A percentile compares a stretch with the other conserved stretches of the same genome.
Evolutionary conservation across 64 coral and sea anemone species (phyloP).

Genomic region (Stichodactyla mertensii): DNA sequence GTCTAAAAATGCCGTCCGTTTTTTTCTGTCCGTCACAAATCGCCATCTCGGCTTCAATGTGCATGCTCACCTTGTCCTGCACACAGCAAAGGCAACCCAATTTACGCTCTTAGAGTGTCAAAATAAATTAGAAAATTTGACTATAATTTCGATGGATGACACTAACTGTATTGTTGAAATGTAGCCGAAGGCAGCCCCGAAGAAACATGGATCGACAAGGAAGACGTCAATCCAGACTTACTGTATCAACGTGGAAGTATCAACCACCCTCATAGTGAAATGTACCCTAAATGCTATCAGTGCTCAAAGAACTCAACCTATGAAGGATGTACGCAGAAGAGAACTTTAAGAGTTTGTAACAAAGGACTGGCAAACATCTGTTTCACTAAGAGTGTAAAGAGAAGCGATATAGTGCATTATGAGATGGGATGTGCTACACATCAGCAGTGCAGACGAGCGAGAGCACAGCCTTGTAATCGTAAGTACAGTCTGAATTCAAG

Average conservation of each 20-base stretch:
- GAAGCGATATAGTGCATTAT: conserved; percentile 65
- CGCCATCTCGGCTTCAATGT: no score
- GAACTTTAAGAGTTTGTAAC: conserved; percentile 70
- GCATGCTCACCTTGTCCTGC: no score
- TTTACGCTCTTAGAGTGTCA: no score
- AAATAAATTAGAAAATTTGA: no score
- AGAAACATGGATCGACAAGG: conserved; percentile 21
- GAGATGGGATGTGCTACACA: conserved; percentile 97
- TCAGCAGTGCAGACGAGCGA: conserved; percentile 54
- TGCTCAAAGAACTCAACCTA: conserved; percentile 81
- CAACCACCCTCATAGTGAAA: conserved; percentile 74
- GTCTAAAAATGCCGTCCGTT: no score
- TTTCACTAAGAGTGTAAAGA: conserved; percentile 83
- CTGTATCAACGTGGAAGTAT: conserved; percentile 84
- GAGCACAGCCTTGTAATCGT: conserved; percentile 89
- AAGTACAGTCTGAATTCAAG: not conserved
- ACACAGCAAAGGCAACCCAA: no score
- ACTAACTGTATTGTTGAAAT: not conserved
- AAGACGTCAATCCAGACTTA: conserved; percentile 44
- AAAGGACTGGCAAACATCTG: conserved; percentile 88
- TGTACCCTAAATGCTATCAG: conserved; percentile 93
- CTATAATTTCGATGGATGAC: no score
- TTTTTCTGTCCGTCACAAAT: no score
- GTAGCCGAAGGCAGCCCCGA: conserved; percentile 12
- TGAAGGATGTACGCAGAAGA: conserved; percentile 57